Evolutionary conservation across 2,797 vertebrate species (phyloP), one percentile per base, ranked within the genome.

Genomic region (Carduelis carduelis): DNA sequence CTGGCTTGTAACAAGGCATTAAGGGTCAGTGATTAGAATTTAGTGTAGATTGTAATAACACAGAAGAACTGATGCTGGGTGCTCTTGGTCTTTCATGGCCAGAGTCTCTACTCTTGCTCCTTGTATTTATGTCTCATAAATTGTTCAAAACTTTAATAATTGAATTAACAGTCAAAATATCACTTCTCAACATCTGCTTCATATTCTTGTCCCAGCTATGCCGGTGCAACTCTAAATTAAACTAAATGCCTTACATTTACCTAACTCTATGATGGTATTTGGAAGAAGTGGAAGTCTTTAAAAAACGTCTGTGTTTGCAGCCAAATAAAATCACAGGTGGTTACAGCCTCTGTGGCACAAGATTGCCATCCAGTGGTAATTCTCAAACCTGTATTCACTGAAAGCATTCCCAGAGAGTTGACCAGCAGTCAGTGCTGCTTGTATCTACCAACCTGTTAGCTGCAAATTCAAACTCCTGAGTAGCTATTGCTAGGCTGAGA

Each of bases 301-400:
- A 44, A 89, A 78, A 37, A 37, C 2, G 14, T 11, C 70, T 44
- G 4, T 44, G 65, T 72, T 76, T 72, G 24, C 82, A 89, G 76
- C 69, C 94, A 59, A 91, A 56, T 17, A 84, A 82, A 90, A 80
- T 27, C 71, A 4, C 50, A 16, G 1, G 6, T 35, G 16, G 24
- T 34, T 28, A n/a, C 44, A 30, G 18, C 8, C 93, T 96, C 80
- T 23, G 28, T 81, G 86, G 83, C 89, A 85, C 88, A 69, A 71
- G 89, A 94, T 71, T 95, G 95, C 96, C 96, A 93, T 87, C 96
- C 95, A 94, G 96, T 18, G 95, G 94, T 23, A 79, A 59, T 20
- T 79, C 41, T 71, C 72, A 75, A 84, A 60, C 11, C 44, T 60
- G 32, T 28, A 17, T 19, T 69, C 1, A 0, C n/a, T 12, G 10